Conservation (phyloP, 2,888 invertebrate genomes). For the Drosophila rubida region DNA sequence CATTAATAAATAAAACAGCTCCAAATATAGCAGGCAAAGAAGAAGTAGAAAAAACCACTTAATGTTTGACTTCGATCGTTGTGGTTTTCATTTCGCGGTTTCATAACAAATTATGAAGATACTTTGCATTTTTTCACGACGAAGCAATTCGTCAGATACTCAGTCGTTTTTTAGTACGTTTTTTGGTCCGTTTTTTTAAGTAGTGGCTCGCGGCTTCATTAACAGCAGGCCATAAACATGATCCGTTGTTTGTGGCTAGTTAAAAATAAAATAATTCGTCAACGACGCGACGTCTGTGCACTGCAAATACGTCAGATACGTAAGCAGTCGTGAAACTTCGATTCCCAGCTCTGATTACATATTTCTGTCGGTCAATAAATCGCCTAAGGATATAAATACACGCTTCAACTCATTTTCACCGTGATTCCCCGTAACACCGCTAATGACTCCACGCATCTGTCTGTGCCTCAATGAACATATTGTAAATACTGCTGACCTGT, state of each 20-base stretch:
- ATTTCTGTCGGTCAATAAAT: background rate
- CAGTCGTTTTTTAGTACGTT: constrained; percentile 11
- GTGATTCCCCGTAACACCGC: background rate
- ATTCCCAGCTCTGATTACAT: constrained; percentile 8
- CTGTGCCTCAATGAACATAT: background rate
- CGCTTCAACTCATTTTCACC: background rate
- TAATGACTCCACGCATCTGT: too few relatives aligned
- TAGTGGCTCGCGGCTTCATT: constrained; percentile 31
- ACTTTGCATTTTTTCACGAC: constrained; percentile 32
- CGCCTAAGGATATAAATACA: background rate
- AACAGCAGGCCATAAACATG: constrained; percentile 31
- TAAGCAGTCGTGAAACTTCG: constrained; percentile 20
- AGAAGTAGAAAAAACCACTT: constrained; percentile 26
- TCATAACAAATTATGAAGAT: constrained; percentile 61
- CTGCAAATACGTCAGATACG: constrained; percentile 2
- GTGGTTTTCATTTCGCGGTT: constrained; percentile 50
- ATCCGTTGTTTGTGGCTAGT: constrained; percentile 25
- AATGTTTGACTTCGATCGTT: constrained; percentile 44
- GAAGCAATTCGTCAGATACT: constrained; percentile 9
- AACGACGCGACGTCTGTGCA: background rate
- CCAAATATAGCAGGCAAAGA: constrained; percentile 23
- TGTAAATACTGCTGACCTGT: background rate
- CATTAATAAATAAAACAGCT: constrained; percentile 56
- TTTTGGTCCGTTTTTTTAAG: constrained; percentile 2
- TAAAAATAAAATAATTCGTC: constrained; percentile 13